phyloP scores from a whole-genome alignment of 2,888 invertebrate species.

The Temnothorax ravouxi region DNA sequence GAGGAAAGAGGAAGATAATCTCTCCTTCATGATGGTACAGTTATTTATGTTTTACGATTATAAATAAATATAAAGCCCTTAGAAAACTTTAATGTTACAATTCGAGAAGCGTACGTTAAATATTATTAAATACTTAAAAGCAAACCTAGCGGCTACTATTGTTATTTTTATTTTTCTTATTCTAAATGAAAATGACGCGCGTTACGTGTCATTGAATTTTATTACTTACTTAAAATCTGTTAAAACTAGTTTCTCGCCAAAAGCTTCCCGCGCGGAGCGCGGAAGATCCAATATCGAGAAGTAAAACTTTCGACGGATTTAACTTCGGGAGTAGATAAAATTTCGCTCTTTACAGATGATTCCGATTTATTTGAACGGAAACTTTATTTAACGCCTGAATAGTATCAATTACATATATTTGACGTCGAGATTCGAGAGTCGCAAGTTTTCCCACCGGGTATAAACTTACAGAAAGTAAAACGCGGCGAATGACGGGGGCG shows the following conservation, averaged over 20 bases:
- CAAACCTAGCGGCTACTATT: background rate
- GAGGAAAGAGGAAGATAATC: background rate
- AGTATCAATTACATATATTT: conserved; percentile 18
- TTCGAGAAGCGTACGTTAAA: background rate
- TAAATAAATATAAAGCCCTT: background rate
- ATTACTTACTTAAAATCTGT: background rate
- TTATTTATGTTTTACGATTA: background rate
- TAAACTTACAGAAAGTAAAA: conserved; percentile 11
- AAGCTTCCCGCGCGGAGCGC: background rate
- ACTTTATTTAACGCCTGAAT: conserved; percentile 18
- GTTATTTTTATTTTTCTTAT: background rate
- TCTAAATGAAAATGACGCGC: background rate
- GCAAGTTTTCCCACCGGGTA: background rate
- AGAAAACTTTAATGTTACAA: conserved; percentile 3
- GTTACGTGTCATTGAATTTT: background rate
- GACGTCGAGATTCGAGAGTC: background rate
- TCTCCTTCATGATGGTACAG: background rate
- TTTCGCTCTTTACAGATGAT: conserved; percentile 20
- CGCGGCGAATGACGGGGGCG: background rate
- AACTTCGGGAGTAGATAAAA: conserved; percentile 17
- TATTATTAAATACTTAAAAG: background rate
- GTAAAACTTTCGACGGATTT: conserved; percentile 30
- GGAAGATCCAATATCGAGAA: conserved; percentile 17
- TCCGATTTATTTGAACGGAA: conserved; percentile 16
- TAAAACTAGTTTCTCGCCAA: background rate